phyloP scores from a whole-genome alignment of 2,113 vertebrate species.

The Raphicerus campestris region DNA sequence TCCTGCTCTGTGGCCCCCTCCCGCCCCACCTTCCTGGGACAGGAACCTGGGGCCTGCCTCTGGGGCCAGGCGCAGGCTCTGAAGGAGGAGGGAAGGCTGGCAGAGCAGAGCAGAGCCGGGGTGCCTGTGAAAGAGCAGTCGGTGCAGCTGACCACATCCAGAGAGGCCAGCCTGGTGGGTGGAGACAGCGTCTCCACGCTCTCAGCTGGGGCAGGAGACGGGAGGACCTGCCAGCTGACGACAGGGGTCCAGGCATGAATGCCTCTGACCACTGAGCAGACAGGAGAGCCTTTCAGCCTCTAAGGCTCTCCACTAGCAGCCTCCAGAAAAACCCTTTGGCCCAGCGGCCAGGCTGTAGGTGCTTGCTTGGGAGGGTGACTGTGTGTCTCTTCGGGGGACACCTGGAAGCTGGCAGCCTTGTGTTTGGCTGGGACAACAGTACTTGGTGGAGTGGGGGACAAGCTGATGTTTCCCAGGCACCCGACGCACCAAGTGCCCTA shows the following conservation, averaged over 20 bases:
- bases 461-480: background rate
- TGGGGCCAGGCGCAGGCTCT: background rate
- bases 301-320: background rate
- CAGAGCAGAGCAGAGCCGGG: background rate
- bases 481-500: fast-evolving
- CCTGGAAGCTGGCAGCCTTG: background rate
- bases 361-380: background rate
- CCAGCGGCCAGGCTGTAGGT: background rate
- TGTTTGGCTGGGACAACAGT: background rate
- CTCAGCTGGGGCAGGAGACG: background rate
- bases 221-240: background rate
- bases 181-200: background rate
- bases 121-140: background rate
- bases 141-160: background rate
- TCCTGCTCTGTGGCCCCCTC: conserved; percentile 24
- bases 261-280: background rate
- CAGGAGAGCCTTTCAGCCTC: background rate
- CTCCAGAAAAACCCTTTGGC: background rate
- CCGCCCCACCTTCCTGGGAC: conserved; percentile 25
- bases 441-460: background rate
- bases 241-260: background rate
- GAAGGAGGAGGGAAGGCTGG: background rate
- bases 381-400: background rate
- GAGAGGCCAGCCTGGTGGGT: background rate
- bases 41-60: conserved; percentile 10